Evolutionary conservation across 2,113 vertebrate genomes (phyloP).

Genomic region (Eidolon helvum): DNA sequence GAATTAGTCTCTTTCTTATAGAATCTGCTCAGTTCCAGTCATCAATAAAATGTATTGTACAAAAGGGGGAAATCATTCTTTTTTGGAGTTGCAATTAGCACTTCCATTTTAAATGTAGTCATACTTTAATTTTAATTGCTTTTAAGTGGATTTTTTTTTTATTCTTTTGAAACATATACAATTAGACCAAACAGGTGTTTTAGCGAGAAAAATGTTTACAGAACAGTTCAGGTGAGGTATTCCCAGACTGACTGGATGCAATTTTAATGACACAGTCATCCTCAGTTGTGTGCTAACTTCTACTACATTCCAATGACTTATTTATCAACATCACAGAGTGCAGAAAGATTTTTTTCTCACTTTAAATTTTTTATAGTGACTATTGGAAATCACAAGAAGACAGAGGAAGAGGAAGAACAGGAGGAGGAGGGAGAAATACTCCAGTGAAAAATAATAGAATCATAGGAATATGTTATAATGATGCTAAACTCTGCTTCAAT

Average conservation of each 20-base stretch:
- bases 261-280: constrained; percentile 42
- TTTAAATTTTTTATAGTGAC: constrained; percentile 14
- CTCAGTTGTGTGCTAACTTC: constrained; percentile 13
- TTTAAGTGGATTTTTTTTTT: neutral
- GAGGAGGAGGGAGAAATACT: neutral
- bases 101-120: neutral
- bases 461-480: neutral
- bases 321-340: constrained; percentile 28
- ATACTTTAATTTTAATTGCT: constrained; percentile 7
- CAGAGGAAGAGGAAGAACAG: neutral
- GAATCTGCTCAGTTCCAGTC: neutral
- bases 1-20: neutral
- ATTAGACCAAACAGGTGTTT: constrained; percentile 42
- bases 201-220: neutral
- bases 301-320: neutral
- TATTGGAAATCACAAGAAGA: neutral
- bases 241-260: neutral
- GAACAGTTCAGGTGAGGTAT: constrained; percentile 29
- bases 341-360: neutral
- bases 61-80: neutral
- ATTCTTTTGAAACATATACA: constrained; percentile 1
- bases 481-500: neutral
- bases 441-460: neutral
- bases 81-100: neutral
- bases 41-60: neutral